These are phyloP conservation scores for Saimiri boliviensis DNA, from an alignment of 2,113 vertebrate species.

Conservation along the genomic window DNA sequence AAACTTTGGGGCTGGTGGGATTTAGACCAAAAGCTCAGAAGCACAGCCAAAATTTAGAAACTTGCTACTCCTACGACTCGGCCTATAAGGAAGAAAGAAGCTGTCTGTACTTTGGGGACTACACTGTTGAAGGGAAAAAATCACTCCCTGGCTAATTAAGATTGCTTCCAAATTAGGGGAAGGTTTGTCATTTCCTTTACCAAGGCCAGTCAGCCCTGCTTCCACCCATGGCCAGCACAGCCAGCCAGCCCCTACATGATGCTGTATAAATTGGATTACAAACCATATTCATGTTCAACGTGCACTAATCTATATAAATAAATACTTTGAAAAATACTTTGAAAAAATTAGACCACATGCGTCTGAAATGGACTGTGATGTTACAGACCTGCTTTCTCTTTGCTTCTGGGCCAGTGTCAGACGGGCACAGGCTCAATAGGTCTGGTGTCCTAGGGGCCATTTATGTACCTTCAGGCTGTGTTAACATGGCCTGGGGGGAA, in stretches of 20 bases:
- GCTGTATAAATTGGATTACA: background rate
- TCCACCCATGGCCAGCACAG: fast-evolving
- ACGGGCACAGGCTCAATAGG: background rate
- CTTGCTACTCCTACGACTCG: fast-evolving
- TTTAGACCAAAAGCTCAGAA: background rate
- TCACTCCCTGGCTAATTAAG: background rate
- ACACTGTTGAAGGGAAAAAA: too few relatives aligned
- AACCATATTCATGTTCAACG: background rate
- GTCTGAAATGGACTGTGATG: background rate
- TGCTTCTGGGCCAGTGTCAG: background rate
- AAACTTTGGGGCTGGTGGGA: background rate
- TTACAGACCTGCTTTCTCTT: background rate
- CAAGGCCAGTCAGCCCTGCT: background rate
- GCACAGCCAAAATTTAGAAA: background rate
- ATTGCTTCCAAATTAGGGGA: background rate
- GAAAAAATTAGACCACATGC: fast-evolving
- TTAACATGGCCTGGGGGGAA: fast-evolving
- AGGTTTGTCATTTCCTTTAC: background rate
- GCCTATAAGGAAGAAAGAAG: background rate
- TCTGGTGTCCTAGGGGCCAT: background rate
- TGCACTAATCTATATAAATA: conserved; percentile 42
- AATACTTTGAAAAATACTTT: conserved; percentile 55
- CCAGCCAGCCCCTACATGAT: background rate
- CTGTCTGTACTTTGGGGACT: background rate
- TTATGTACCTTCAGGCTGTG: fast-evolving